Evolutionary conservation across 2,113 vertebrate species (phyloP).

Genomic region (Phrynosoma platyrhinos): DNA sequence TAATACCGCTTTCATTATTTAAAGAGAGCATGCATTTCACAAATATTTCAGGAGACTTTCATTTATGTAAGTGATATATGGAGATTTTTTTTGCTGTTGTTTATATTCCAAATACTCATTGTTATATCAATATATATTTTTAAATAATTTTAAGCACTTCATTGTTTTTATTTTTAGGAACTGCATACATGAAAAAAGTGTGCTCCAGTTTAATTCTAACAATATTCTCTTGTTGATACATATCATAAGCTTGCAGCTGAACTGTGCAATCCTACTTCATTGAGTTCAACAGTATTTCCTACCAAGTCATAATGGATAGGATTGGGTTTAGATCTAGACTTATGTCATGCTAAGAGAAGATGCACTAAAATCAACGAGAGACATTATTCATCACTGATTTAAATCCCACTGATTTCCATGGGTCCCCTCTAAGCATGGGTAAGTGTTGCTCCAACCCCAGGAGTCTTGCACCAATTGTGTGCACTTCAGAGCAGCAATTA

Average conservation of each 20-base stretch:
- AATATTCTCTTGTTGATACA: not conserved
- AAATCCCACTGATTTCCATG: too few species aligned
- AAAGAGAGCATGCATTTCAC: not conserved
- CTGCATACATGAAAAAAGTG: not conserved
- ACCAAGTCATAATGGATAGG: not conserved
- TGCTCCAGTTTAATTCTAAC: not conserved
- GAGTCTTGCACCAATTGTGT: not conserved
- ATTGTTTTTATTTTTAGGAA: not conserved
- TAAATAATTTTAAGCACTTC: too few species aligned
- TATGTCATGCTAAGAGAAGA: too few species aligned
- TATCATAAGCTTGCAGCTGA: not conserved
- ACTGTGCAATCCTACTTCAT: not conserved
- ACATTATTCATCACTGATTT: too few species aligned
- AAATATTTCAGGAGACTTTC: slow-evolving; percentile 43
- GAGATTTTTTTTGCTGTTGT: not conserved
- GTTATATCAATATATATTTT: not conserved
- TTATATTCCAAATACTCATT: too few species aligned
- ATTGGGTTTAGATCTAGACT: not conserved
- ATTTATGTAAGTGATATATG: not conserved
- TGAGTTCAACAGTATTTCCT: not conserved
- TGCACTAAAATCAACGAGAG: too few species aligned
- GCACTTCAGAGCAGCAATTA: not conserved
- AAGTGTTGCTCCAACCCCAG: too few species aligned
- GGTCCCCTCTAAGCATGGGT: too few species aligned
- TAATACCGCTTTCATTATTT: slow-evolving; percentile 11